Evolutionary conservation across 2,888 invertebrate species (phyloP).

Genomic region (Aspidapion aeneum): DNA sequence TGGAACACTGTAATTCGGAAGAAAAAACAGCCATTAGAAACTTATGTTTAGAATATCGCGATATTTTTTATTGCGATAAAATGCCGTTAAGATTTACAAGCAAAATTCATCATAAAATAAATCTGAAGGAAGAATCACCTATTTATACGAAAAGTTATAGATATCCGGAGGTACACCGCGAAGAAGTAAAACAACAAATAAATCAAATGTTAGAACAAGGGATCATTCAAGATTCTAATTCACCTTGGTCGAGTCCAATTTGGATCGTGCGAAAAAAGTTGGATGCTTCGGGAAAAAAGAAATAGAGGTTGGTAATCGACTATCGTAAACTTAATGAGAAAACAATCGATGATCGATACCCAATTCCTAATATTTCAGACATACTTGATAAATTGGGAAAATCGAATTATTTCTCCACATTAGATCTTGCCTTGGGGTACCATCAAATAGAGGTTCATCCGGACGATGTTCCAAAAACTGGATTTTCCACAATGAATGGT

Average conservation of each 20-base stretch:
- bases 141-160: constrained; percentile 22
- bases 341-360: constrained; percentile 1
- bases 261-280: constrained; percentile 1
- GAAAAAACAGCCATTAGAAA: constrained; percentile 1
- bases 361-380: not conserved
- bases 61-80: not conserved
- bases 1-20: not conserved
- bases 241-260: constrained; percentile 8
- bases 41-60: not conserved
- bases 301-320: constrained; percentile 1
- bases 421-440: not conserved
- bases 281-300: not conserved
- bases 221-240: constrained; percentile 16
- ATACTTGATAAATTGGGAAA: not conserved
- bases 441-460: not conserved
- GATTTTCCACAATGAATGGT: constrained; percentile 16
- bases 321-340: not conserved
- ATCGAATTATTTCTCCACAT: constrained; percentile 1
- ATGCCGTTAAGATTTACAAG: constrained; percentile 1
- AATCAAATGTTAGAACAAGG: no score
- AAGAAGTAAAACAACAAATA: no score
- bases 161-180: no score
- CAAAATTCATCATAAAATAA: constrained; percentile 13
- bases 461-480: not conserved
- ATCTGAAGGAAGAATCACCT: constrained; percentile 20